These are phyloP conservation scores for Smutsia temminckii DNA, from an alignment of 2,797 vertebrate genomes.

Conservation along the genomic window DNA sequence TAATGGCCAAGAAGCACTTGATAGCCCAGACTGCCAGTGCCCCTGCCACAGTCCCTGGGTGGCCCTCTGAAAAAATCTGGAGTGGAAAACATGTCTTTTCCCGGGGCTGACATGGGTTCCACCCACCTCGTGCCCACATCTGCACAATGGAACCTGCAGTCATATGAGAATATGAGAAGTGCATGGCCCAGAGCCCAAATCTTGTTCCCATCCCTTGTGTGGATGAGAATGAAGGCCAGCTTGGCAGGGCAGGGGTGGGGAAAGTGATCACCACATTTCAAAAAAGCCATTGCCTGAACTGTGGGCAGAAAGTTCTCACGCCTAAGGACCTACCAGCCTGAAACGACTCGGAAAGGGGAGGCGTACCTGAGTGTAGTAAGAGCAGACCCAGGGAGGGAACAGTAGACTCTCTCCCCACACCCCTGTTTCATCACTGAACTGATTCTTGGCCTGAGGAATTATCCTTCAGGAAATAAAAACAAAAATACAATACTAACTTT, in stretches of 20 bases:
- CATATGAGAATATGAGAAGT: not conserved
- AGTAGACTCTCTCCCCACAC: not conserved
- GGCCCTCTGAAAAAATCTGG: not conserved
- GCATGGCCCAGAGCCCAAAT: not conserved
- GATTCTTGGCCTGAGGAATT: not conserved
- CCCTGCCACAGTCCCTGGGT: not conserved
- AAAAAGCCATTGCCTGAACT: not conserved
- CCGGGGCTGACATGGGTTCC: not conserved
- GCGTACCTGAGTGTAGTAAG: not conserved
- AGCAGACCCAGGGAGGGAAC: no score
- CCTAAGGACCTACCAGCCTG: not conserved
- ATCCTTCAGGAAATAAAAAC: not conserved
- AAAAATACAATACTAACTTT: not conserved
- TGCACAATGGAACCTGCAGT: not conserved
- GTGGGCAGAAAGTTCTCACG: not conserved
- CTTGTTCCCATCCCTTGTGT: not conserved
- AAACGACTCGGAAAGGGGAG: not conserved
- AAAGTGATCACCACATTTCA: not conserved
- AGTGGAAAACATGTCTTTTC: not conserved
- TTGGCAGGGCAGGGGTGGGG: not conserved
- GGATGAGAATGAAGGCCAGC: not conserved
- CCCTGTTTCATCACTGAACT: not conserved
- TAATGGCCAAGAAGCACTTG: not conserved
- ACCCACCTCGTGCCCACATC: not conserved
- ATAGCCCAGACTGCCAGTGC: not conserved